Base-by-base conservation (phyloP, 2,797 vertebrate genomes). In the Sebastes diaconus region DNA sequence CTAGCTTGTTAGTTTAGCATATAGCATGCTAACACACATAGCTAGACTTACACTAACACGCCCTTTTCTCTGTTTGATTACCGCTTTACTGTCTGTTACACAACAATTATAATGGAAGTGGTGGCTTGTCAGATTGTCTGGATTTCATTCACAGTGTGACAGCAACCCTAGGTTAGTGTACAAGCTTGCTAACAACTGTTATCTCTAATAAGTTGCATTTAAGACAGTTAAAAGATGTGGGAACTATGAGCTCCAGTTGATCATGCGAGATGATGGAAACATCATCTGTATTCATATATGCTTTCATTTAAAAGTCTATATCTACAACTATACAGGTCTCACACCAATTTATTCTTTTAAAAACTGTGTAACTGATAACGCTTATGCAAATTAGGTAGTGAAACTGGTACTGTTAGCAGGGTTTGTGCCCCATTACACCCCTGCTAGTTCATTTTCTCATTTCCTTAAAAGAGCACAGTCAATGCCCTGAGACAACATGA, bases 1-100 rank as follows among this genome's bases (percentile, higher is more conserved):
- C 68, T 87, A 86, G 90, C 89, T 84, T 58, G 70, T 75, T 79
- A 58, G 66, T 68, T 50, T 92, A 94, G 92, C 90, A 8, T 90
- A 92, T 69, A 80, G 68, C 29, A 58, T 77, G 91, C 91, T 92
- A 93, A 59, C 87, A 42, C 36, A 60, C 3, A 16, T 27, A 83
- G 84, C 87, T 11, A 5, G 46, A 77, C 84, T 87, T 58, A 42
- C 36, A 76, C 67, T 39, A 89, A 92, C 88, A 92, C 94, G 92
- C 94, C 94, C 94, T 94, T 87, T 65, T 68, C 30, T 29, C 52
- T 24, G 10, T 55, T 80, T 55, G n/a, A 65, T 9, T 39, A 1
- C 52, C 63, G 27, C 6, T 64, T 11, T 52, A 39, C 42, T 68
- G 8, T 30, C 5, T 39, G 1, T 60, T 46, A 20, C n/a, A 18